Evolutionary conservation across 2,797 vertebrate species (phyloP).

Genomic region (Acrocephalus scirpaceus): DNA sequence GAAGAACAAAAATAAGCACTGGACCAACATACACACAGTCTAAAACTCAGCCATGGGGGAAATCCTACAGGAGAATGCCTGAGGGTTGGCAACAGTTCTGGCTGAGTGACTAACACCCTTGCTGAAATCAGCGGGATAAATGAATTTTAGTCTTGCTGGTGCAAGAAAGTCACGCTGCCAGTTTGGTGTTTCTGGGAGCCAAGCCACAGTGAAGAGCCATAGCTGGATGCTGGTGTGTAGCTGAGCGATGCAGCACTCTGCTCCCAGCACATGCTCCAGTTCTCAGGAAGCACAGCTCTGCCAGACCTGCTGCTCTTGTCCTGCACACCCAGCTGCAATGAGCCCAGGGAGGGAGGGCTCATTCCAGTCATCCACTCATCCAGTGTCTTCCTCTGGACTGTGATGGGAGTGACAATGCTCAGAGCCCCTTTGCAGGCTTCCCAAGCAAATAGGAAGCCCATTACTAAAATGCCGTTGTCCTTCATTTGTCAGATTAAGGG

Average conservation of each 20-base stretch:
- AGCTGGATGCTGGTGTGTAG: accelerated
- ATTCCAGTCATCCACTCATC: no score
- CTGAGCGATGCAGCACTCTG: accelerated
- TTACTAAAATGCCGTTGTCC: neutral
- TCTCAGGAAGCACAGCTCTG: accelerated
- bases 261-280: neutral
- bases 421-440: neutral
- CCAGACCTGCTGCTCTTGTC: neutral
- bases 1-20: neutral
- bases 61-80: neutral
- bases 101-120: neutral
- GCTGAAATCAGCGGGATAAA: neutral
- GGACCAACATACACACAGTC: accelerated
- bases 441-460: neutral
- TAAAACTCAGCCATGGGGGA: neutral
- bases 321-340: neutral
- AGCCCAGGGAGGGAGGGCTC: neutral
- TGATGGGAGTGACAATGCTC: neutral
- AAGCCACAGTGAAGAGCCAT: neutral
- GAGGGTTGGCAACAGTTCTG: neutral
- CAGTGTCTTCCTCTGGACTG: neutral
- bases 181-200: neutral
- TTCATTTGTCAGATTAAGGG: neutral
- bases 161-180: neutral
- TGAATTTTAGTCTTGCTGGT: neutral